Evolutionary conservation across 53 echinoderm and acorn worm species (phyloP), one percentile per base, ranked within the genome.

Genomic region (Arbacia lixula): DNA sequence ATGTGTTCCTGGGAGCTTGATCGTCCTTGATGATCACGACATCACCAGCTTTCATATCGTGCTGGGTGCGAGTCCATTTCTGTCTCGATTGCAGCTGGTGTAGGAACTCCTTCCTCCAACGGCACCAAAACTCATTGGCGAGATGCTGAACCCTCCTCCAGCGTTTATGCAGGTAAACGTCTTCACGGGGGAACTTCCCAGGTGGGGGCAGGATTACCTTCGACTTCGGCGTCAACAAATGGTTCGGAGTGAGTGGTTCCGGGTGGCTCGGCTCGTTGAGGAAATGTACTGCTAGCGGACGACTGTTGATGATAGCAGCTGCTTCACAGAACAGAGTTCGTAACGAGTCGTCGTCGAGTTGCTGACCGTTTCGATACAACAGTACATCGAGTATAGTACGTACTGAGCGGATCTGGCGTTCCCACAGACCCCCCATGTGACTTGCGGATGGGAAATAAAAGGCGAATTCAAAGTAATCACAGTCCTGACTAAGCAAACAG

Each of bases 321-420:
- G 83, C 92, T 64, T 92, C 89, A 33, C 69, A 54, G 56, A 92
- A 51, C 36, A 89, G 66, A 19, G 89, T 89, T 24, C 86, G 67
- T 21, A 92, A 69, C 10, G 92, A 89, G 14, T 92, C 89, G 38
- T 92, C 92, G 65, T 92, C 79, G 9, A 86, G 76, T 31, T 89
- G 88, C 25, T n/a, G 33, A 33, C 80, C 85, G 35, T 54, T 35
- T 60, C 88, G 76, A 31, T 66, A 40, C 68, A 92, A 52, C 66
- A 92, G 50, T 38, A 56, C 36, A 25, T 81, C 60, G 12, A 89
- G 84, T 6, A 92, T 42, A 41, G 27, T 76, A 12, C 89, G 89
- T 5, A 85, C 82, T 2, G 86, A 85, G 6, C 89, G 65, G 12
- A 92, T 92, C 32, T 83, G 89, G 17, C 89, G 65, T 36, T 89